These are phyloP conservation scores for Deilephila porcellus DNA, from an alignment of 2,888 invertebrate species.

Conservation along the genomic window DNA sequence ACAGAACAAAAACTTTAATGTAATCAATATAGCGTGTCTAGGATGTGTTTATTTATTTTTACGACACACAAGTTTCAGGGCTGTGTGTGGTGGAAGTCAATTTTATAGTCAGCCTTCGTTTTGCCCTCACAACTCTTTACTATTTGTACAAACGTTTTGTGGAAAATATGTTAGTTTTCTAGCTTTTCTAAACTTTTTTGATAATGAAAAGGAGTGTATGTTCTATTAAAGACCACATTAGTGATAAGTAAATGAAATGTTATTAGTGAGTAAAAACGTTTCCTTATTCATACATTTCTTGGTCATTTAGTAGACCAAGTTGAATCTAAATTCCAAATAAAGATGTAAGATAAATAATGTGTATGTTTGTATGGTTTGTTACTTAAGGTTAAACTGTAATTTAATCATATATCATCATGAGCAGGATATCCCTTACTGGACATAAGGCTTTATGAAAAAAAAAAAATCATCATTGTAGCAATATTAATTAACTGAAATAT, in stretches of 20 bases:
- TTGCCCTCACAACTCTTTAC: neutral
- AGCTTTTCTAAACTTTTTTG: neutral
- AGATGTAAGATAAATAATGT: no score
- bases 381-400: no score
- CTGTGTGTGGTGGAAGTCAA: neutral
- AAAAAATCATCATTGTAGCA: no score
- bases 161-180: neutral
- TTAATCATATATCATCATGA: no score
- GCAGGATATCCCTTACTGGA: no score
- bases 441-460: no score
- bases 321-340: no score
- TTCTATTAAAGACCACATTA: neutral
- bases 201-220: neutral
- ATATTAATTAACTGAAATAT: conserved; percentile 22
- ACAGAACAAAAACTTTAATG: neutral
- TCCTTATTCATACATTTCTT: no score
- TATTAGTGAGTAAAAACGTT: no score
- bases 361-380: no score
- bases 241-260: no score
- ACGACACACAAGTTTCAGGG: neutral
- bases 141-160: neutral
- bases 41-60: neutral
- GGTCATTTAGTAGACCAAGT: neutral
- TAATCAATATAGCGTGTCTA: conserved; percentile 19
- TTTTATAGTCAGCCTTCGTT: neutral